These are phyloP conservation scores for Archips crataeganus DNA, from an alignment of 2,888 invertebrate genomes.

Conservation along the genomic window DNA sequence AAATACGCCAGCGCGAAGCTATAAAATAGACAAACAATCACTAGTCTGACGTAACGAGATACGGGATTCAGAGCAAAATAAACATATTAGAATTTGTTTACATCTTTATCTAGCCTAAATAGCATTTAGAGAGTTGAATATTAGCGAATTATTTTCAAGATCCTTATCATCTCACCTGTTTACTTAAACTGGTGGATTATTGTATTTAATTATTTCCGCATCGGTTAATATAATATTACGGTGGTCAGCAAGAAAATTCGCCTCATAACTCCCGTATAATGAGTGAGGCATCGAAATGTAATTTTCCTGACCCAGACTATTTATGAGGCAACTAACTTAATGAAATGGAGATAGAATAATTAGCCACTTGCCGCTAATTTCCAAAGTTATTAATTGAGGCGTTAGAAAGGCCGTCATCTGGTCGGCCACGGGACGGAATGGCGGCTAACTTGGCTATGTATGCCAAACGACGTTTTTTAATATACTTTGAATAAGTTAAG, in stretches of 20 bases:
- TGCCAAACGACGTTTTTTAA: slow-evolving; percentile 49
- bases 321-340: slow-evolving; percentile 64
- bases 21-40: no score
- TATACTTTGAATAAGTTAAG: slow-evolving; percentile 46
- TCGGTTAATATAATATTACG: not conserved
- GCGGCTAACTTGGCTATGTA: slow-evolving; percentile 44
- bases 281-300: slow-evolving; percentile 53
- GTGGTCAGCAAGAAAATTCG: not conserved
- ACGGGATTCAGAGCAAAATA: no score
- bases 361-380: slow-evolving; percentile 78
- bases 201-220: not conserved
- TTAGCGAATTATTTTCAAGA: not conserved
- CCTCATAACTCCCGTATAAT: slow-evolving; percentile 42
- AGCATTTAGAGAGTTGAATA: no score
- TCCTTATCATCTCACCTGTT: not conserved
- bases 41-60: no score
- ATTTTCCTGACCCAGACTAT: slow-evolving; percentile 57
- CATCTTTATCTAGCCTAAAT: no score
- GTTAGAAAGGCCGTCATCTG: slow-evolving; percentile 79
- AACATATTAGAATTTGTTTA: no score
- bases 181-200: not conserved
- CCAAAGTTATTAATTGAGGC: slow-evolving; percentile 81
- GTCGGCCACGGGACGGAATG: slow-evolving; percentile 54
- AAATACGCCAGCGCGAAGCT: no score
- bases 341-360: slow-evolving; percentile 80